These are phyloP conservation scores for Merops nubicus DNA, from an alignment of 2,113 vertebrate species.

Conservation along the genomic window DNA sequence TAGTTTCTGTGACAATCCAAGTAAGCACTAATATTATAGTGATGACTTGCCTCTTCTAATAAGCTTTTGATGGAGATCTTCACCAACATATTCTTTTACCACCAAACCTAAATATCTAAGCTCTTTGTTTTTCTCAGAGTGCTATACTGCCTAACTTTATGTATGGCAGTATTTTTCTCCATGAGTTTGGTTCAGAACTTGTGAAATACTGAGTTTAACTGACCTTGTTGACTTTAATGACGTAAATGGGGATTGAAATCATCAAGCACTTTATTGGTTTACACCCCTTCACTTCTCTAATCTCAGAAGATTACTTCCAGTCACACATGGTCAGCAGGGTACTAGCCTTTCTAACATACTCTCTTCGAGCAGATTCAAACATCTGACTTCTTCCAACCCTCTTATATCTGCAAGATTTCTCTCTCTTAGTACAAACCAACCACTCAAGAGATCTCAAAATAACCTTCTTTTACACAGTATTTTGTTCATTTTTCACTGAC, in stretches of 20 bases:
- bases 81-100: not conserved
- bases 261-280: conserved; percentile 28
- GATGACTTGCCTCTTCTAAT: not conserved
- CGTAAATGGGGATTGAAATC: not conserved
- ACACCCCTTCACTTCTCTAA: conserved; percentile 35
- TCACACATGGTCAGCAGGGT: conserved; percentile 35
- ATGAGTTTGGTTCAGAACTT: not conserved
- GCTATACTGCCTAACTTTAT: not conserved
- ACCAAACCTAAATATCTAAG: not conserved
- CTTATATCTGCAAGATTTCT: not conserved
- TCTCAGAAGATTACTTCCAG: conserved; percentile 38
- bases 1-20: not conserved
- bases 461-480: not conserved
- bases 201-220: conserved; percentile 18
- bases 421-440: not conserved
- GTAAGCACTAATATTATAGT: not conserved
- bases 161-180: not conserved
- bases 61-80: not conserved
- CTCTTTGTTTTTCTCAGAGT: not conserved
- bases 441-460: not conserved
- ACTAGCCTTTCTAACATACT: not conserved
- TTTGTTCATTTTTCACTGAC: not conserved
- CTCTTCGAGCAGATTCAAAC: conserved; percentile 18
- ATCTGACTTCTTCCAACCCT: not conserved
- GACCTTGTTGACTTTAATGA: not conserved